Conservation (phyloP, 2,888 invertebrate genomes). For the Tetrapedia diversipes region DNA sequence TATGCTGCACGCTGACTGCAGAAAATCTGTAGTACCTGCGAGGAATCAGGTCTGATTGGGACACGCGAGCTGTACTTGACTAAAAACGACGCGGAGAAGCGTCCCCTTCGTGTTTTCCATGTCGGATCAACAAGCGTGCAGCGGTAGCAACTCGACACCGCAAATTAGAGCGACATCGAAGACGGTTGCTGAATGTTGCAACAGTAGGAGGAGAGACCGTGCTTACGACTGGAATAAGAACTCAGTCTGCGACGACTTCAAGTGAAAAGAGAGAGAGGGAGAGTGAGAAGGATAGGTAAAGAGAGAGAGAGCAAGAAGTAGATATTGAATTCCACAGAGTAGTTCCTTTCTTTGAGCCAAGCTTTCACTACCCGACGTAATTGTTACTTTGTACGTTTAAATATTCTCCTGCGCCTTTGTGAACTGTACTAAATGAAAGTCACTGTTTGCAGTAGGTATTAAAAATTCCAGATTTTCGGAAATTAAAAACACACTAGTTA, state of each 20-base stretch:
- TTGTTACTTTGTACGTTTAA: background rate
- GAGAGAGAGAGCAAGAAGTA: too few species aligned
- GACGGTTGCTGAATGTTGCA: slow-evolving; percentile 5
- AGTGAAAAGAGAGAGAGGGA: background rate
- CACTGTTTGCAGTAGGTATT: too few species aligned
- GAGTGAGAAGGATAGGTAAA: background rate
- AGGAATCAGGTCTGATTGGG: slow-evolving; percentile 33
- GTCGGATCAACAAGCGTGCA: slow-evolving; percentile 16
- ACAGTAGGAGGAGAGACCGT: background rate
- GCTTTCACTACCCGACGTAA: background rate
- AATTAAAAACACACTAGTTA: too few species aligned
- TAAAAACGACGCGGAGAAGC: background rate
- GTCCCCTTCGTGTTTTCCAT: slow-evolving; percentile 21
- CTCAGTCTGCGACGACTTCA: background rate
- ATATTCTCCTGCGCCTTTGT: background rate
- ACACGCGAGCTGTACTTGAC: background rate
- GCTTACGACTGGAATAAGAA: slow-evolving; percentile 1
- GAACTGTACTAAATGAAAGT: background rate
- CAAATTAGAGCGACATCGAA: slow-evolving; percentile 1
- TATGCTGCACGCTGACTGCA: slow-evolving; percentile 1
- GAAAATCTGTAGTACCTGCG: background rate
- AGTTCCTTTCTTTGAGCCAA: background rate
- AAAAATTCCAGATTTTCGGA: too few species aligned
- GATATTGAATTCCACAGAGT: background rate
- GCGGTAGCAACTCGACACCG: background rate